A percentile compares a stretch with the other conserved stretches of the same genome.
Evolutionary conservation across 1,140 invertebrate species (phyloP).

Genomic region (Lordiphosa collinella): DNA sequence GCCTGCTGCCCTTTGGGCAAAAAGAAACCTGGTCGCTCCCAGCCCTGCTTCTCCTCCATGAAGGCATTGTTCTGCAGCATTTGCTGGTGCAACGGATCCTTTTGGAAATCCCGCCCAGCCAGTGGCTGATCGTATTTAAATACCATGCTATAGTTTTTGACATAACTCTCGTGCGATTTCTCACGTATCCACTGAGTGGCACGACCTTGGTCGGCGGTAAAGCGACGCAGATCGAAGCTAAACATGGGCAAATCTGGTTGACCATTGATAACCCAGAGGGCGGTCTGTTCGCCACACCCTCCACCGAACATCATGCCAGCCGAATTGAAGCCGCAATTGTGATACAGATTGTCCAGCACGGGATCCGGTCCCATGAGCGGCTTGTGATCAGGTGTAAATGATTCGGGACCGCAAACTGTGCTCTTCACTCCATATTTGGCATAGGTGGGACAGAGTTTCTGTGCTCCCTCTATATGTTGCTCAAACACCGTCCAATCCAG

Average conservation of each 20-base stretch:
- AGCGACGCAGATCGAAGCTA: slow-evolving; percentile 89
- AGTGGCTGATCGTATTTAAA: slow-evolving; percentile 92
- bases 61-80: slow-evolving; percentile 83
- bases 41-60: slow-evolving; percentile 92
- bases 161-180: slow-evolving; percentile 92
- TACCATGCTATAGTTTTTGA: slow-evolving; percentile 91
- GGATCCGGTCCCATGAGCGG: slow-evolving; percentile 84
- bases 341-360: slow-evolving; percentile 83
- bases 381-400: slow-evolving; percentile 94
- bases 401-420: slow-evolving; percentile 91
- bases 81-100: slow-evolving; percentile 85
- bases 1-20: slow-evolving; percentile 77
- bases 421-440: slow-evolving; percentile 89
- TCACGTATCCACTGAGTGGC: slow-evolving; percentile 88
- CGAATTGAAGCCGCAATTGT: slow-evolving; percentile 93
- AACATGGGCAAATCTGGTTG: slow-evolving; percentile 92
- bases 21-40: slow-evolving; percentile 90
- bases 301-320: slow-evolving; percentile 94
- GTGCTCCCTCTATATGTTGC: slow-evolving; percentile 86
- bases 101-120: slow-evolving; percentile 87
- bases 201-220: slow-evolving; percentile 85
- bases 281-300: slow-evolving; percentile 90
- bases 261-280: slow-evolving; percentile 90
- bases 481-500: slow-evolving; percentile 92
- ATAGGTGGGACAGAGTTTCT: slow-evolving; percentile 87